phyloP scores from a whole-genome alignment of 2,797 vertebrate genomes.

The Kryptopterus vitreolus region DNA sequence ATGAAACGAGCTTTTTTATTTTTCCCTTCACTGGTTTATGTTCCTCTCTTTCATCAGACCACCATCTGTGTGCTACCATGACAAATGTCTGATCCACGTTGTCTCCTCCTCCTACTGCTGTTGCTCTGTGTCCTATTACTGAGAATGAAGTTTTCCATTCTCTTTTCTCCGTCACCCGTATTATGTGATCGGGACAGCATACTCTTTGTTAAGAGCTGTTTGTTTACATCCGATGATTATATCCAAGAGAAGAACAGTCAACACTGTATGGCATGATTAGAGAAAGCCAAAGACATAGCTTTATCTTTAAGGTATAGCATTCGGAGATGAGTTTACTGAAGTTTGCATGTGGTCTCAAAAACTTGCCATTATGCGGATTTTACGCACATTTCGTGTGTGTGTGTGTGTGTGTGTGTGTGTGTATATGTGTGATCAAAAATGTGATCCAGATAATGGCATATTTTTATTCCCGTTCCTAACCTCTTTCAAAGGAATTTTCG shows the following conservation, averaged over 20 bases:
- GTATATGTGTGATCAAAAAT: background rate
- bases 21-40: background rate
- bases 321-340: background rate
- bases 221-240: background rate
- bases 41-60: constrained; percentile 19
- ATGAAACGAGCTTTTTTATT: background rate
- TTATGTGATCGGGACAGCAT: background rate
- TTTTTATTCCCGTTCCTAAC: no score
- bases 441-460: no score
- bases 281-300: background rate
- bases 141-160: background rate
- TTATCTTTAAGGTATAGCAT: background rate
- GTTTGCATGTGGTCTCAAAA: background rate
- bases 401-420: background rate
- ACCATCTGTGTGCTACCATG: constrained; percentile 44
- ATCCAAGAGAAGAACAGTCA: background rate
- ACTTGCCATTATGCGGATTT: background rate
- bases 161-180: background rate
- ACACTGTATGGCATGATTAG: no score
- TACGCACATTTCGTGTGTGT: no score
- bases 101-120: constrained; percentile 12
- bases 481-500: background rate
- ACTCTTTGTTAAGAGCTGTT: background rate
- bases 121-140: constrained; percentile 10
- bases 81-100: constrained; percentile 13